Percentiles rank a stretch among this genome's conserved stretches.
Conservation (phyloP, 2,797 vertebrate species). For the Microchirus variegatus region DNA sequence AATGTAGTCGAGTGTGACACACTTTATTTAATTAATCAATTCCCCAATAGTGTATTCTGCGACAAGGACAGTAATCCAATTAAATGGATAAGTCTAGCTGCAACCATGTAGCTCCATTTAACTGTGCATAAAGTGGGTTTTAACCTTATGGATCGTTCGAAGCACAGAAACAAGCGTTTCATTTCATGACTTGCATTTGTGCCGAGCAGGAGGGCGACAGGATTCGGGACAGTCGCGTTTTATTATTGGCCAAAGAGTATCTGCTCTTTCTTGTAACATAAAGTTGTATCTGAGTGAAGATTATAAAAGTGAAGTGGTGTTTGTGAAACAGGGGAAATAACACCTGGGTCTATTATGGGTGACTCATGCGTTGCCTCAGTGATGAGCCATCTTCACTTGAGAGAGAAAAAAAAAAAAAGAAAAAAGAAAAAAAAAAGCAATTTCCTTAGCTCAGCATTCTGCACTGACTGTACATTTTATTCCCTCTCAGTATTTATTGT, state of each 20-base stretch:
- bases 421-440: not conserved
- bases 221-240: not conserved
- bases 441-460: conserved; percentile 9
- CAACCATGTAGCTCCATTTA: too few relatives aligned
- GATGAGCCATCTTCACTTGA: conserved; percentile 10
- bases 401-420: not conserved
- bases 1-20: too few relatives aligned
- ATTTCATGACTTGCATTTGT: conserved; percentile 27
- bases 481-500: conserved; percentile 27
- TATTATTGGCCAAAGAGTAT: conserved; percentile 23
- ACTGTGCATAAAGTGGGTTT: too few relatives aligned
- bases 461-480: not conserved
- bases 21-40: too few relatives aligned
- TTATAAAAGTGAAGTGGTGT: conserved; percentile 2
- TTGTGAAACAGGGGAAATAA: conserved; percentile 3
- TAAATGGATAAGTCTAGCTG: too few relatives aligned
- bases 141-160: conserved; percentile 42
- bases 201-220: conserved; percentile 9
- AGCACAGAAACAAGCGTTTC: conserved; percentile 17
- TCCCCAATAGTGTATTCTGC: too few relatives aligned
- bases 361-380: conserved; percentile 5
- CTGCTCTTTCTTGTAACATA: not conserved
- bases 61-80: too few relatives aligned
- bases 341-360: not conserved
- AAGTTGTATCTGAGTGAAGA: too few relatives aligned